Evolutionary conservation across 2,113 vertebrate species (phyloP).

Genomic region (Gymnocephalus cernua): DNA sequence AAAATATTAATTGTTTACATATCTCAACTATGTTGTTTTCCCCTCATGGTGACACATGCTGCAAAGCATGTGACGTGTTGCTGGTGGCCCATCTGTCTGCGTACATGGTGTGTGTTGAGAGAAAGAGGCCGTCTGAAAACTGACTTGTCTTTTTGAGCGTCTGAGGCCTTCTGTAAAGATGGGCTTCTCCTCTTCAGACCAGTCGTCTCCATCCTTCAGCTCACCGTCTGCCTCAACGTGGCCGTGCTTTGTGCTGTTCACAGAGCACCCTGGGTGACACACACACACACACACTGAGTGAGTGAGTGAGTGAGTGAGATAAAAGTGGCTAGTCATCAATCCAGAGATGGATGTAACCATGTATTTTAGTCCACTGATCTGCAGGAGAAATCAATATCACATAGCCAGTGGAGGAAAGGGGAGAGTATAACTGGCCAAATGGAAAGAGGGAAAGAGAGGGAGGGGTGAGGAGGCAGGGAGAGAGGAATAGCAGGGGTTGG

Average conservation of each 20-base stretch:
- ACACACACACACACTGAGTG: slow-evolving; percentile 1
- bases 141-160: slow-evolving; percentile 84
- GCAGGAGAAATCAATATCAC: slow-evolving; percentile 75
- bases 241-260: slow-evolving; percentile 51
- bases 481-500: slow-evolving; percentile 4
- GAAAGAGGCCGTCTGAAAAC: slow-evolving; percentile 25
- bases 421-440: slow-evolving; percentile 11
- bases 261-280: slow-evolving; percentile 71
- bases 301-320: not conserved
- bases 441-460: not conserved
- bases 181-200: slow-evolving; percentile 47
- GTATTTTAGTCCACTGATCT: slow-evolving; percentile 72
- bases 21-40: slow-evolving; percentile 33
- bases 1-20: slow-evolving; percentile 49
- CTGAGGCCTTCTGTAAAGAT: slow-evolving; percentile 61
- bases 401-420: slow-evolving; percentile 35
- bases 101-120: slow-evolving; percentile 9
- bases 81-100: not conserved
- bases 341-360: slow-evolving; percentile 56
- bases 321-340: slow-evolving; percentile 64
- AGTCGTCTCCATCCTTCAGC: slow-evolving; percentile 34
- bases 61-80: not conserved
- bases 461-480: slow-evolving; percentile 1
- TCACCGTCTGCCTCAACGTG: slow-evolving; percentile 23
- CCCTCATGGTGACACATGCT: slow-evolving; percentile 16